Conservation (phyloP, 2,797 vertebrate species). For the Florisuga fusca region DNA sequence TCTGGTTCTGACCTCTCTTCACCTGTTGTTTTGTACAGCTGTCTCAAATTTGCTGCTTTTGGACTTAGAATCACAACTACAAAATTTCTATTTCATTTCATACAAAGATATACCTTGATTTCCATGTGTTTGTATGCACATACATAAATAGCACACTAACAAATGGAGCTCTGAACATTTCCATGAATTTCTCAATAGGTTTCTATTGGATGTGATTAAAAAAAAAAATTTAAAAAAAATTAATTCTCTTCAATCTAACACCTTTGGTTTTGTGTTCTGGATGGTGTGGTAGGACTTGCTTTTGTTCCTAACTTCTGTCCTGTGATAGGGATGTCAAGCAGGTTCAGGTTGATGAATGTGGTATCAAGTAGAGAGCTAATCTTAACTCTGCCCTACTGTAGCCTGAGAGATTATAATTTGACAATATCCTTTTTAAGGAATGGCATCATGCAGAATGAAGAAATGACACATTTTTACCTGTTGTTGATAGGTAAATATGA, state of each 20-base stretch:
- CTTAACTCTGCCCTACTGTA: slow-evolving; percentile 17
- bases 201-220: background rate
- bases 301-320: background rate
- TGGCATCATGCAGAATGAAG: background rate
- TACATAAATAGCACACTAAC: background rate
- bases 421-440: background rate
- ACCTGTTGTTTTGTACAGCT: background rate
- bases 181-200: background rate
- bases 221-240: background rate
- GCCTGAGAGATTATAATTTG: background rate
- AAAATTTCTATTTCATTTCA: background rate
- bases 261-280: background rate
- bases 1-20: background rate
- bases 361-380: slow-evolving; percentile 17
- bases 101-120: background rate
- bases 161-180: background rate
- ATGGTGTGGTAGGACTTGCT: background rate
- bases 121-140: background rate
- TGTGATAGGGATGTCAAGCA: background rate
- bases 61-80: background rate
- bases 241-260: background rate
- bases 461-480: background rate
- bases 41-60: background rate
- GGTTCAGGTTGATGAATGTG: slow-evolving; percentile 33
- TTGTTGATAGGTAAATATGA: background rate